These are phyloP conservation scores for Isichthys henryi DNA, from an alignment of 2,113 vertebrate genomes.

Conservation along the genomic window DNA sequence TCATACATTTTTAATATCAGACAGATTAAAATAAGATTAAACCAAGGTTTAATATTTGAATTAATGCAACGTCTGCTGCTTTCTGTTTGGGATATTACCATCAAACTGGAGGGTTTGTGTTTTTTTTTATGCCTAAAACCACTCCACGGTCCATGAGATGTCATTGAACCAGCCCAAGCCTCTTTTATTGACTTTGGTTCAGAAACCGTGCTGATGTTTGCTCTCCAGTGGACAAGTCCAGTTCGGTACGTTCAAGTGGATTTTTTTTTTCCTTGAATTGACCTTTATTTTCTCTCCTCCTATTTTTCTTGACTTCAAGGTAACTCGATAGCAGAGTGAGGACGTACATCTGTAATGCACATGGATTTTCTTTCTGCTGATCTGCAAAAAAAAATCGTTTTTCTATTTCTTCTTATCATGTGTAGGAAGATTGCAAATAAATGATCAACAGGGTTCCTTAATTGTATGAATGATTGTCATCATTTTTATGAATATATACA, in stretches of 20 bases:
- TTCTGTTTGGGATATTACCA: conserved; percentile 3
- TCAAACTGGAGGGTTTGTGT: background rate
- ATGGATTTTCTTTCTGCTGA: conserved; percentile 48
- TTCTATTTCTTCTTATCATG: background rate
- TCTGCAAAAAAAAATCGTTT: conserved; percentile 61
- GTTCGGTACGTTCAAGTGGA: conserved; percentile 64
- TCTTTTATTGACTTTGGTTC: conserved; percentile 42
- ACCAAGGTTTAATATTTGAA: background rate
- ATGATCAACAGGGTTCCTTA: background rate
- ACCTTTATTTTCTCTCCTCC: background rate
- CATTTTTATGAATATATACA: background rate
- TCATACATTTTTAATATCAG: background rate
- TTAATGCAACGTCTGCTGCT: background rate
- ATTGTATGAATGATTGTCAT: background rate
- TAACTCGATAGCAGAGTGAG: conserved; percentile 41
- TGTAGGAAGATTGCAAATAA: background rate
- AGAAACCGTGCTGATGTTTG: conserved; percentile 55
- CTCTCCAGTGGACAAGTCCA: conserved; percentile 40
- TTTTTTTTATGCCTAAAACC: background rate
- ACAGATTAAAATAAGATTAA: conserved; percentile 2
- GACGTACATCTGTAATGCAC: background rate
- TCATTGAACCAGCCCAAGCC: background rate
- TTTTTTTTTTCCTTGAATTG: conserved; percentile 28
- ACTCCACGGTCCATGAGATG: background rate
- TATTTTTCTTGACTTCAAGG: conserved; percentile 38